Evolutionary conservation across 2,888 invertebrate genomes (phyloP), one percentile per base, ranked within the genome.

Genomic region (Hemicrepidius hirtus): DNA sequence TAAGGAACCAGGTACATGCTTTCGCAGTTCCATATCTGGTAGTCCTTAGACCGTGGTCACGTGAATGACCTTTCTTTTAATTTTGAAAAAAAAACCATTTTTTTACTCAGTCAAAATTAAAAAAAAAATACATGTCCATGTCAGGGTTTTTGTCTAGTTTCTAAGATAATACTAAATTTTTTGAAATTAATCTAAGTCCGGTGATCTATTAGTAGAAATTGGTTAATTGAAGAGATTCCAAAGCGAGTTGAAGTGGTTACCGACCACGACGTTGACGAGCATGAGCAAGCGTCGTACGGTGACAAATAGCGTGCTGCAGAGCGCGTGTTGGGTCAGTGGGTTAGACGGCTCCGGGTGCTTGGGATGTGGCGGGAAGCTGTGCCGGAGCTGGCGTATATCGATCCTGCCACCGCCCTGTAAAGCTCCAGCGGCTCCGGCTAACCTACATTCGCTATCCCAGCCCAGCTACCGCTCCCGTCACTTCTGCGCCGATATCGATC

Each of bases 401-500:
- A 79, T 79, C 75, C 76, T 72, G 79, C 76, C 80, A 76, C 77
- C 78, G 76, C 79, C 79, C 80, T 78, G 77, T 81, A 79, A 78
- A 75, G 79, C 85, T 82, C 81, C 78, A 79, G 83, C 83, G 84
- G 83, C 85, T 82, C 82, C 79, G 79, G 84, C 83, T 84, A 83
- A 83, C 87, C 85, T 85, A 86, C 85, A 87, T 85, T 85, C 84
- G 79, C 83, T 82, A 82, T 82, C 68, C 82, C 82, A 81, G 83
- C 84, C 84, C 84, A 82, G 83, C 82, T 82, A 82, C 78, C 67
- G 74, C 79, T 76, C 78, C 77, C 75, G 74, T 75, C 77, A 71
- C 76, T 73, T 75, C 78, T 74, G 73, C 75, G 75, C 77, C 75
- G 76, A 79, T 82, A 82, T 83, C 82, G 82, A 80, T 80, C 79